Evolutionary conservation across 1,140 invertebrate species (phyloP), one percentile per base, ranked within the genome.

Genomic region (Calosoma granatense): DNA sequence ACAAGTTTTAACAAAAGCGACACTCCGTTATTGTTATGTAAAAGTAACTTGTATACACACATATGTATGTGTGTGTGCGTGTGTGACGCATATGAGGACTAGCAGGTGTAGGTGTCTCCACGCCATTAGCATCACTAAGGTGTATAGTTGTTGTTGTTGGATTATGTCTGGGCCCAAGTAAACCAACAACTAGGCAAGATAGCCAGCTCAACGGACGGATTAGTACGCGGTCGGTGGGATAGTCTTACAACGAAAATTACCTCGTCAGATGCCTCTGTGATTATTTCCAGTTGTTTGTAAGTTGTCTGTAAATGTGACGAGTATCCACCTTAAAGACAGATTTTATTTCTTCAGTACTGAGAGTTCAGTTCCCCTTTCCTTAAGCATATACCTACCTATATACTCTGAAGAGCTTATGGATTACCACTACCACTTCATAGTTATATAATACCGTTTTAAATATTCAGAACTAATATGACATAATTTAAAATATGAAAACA

Each of bases 71-170:
- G 41, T 47, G 17, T 36, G 15, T 17, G 17, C 17, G 15, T 47
- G 41, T 47, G 41, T 47, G 41, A 47, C 41, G n/a, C n/a, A n/a
- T 47, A 47, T 12, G 9, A 47, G 26, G 26, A 9, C 6, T 36
- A 36, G 26, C n/a, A n/a, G 41, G 41, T 47, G 41, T 47, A 47
- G 41, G 41, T 47, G 41, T 47, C 41, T 47, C 41, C 41, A 47
- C 41, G 17, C 17, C 41, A 47, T 47, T 47, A 47, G 17, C 41
- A 47, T 47, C 41, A 47, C 41, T 12, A 47, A 47, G 3, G 15
- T 14, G 6, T 30, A 30, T 17, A 36, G 26, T 36, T 36, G n/a
- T n/a, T n/a, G n/a, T n/a, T 36, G 26, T 36, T n/a, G 26, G 26
- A 36, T 36, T 9, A 36, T 36, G n/a, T n/a, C n/a, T 36, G 26